Evolutionary conservation across 64 coral and sea anemone species (phyloP), one percentile per base, ranked within the genome.

Genomic region (Montipora capricornis): DNA sequence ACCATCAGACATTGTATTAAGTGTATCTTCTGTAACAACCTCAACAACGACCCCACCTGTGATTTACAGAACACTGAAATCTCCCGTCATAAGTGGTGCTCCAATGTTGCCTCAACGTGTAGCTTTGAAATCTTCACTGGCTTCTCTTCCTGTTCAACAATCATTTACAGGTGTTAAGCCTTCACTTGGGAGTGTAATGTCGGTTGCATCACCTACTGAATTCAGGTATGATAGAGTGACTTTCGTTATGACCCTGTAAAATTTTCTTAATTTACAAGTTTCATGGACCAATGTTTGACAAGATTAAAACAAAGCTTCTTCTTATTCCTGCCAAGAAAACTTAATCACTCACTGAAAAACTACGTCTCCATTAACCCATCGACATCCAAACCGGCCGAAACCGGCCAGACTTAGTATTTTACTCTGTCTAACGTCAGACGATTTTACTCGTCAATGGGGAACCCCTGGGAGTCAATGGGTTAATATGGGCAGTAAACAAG

Each of bases 31-130:
- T 22, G 44, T 22, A 50, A 70, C 5, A 8, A 50, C 37, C 47
- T 46, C 16, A 8, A 57, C 24, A 10, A 85, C 68, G 20, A 49
- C 82, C 1, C 82, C 82, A 8, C 82, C 82, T 70, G 62, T 70
- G 16, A 85, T 85, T 47, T 92, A 92, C 26, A 84, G 81, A 50
- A 92, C 90, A 13, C 83, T 92, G 47, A 92, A 77, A 26, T 85
- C 90, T 49, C 90, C 90, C 0, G 74, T 83, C 4, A 80, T 50
- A 10, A 73, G 71, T 60, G 90, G 90, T 10, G 26, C 29, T 8
- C 80, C 80, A 47, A 24, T 61, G 20, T 82, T 84, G 22, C 53
- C 80, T 61, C 57, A 75, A 6, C 81, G 79, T 57, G 80, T 92
- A 2, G 74, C 81, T 16, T 10, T 92, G 16, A 92, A 85, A 13